Evolutionary conservation across 2,888 invertebrate genomes (phyloP), one percentile per base, ranked within the genome.

Genomic region (Cephus pygmeus): DNA sequence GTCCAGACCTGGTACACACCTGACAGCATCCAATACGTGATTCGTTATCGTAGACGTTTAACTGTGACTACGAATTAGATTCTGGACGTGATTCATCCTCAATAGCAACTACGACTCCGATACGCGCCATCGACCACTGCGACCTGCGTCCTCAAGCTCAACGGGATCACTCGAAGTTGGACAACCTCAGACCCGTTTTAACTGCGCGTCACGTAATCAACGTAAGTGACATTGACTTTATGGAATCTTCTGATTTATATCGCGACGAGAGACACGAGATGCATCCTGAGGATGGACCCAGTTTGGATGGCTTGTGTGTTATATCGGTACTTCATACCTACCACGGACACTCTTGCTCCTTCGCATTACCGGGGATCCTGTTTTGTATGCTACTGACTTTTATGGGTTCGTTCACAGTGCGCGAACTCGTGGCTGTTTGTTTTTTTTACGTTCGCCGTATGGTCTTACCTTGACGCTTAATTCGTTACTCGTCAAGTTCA

Each of bases 1-100:
- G 90, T 91, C 90, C 90, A 91, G 90, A 91, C 91, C 91, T 89
- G 88, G 87, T 86, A 85, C 76, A 81, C 76, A 34, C 71, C 56
- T 56, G 56, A 56, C 56, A 56, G 56, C 56, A 56, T 56, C 56
- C 56, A 23, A 56, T 56, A 56, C 56, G 56, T 56, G 56, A 56
- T 56, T 56, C 56, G 56, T 56, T 56, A 56, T 56, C 56, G 56
- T 56, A 56, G 56, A 56, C 56, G 56, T 56, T 56, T 56, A 56
- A 56, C 56, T 56, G 56, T 56, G 56, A 56, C 56, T 56, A 56
- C 56, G 56, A 56, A 56, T 56, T 56, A 56, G 56, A 56, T 23
- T 56, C 56, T 56, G 15, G 6, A 56, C 56, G 56, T 56, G 56
- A 56, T 56, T 56, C 56, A 56, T 56, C 56, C 56, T 56, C 56